phyloP scores from a whole-genome alignment of 2,888 invertebrate species.

The Acronicta aceris region DNA sequence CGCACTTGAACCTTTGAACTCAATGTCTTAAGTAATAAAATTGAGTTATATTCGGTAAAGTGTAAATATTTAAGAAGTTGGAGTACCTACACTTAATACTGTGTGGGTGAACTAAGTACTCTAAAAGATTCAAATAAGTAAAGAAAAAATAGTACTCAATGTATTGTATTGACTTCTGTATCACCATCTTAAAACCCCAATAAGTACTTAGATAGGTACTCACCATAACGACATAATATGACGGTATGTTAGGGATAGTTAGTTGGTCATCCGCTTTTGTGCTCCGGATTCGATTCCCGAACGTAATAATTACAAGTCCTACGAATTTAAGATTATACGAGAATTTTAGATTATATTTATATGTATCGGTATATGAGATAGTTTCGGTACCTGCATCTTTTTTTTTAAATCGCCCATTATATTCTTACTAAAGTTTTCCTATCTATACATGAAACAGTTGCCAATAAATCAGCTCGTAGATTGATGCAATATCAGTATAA shows the following conservation, averaged over 20 bases:
- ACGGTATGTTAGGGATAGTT: no score
- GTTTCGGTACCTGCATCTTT: no score
- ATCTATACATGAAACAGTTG: constrained; percentile 1
- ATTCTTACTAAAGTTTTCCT: no score
- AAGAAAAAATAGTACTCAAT: constrained; percentile 17
- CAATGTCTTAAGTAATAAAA: constrained; percentile 22
- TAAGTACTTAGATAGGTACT: not conserved
- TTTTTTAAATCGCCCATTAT: no score
- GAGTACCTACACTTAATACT: constrained; percentile 30
- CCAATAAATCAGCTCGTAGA: constrained; percentile 17
- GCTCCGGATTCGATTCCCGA: no score
- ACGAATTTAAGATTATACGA: no score
- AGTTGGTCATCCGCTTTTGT: no score
- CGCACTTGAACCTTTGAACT: constrained; percentile 29
- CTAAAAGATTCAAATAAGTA: constrained; percentile 4
- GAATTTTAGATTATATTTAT: no score
- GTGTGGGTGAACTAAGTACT: constrained; percentile 21
- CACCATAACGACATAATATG: no score
- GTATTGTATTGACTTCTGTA: constrained; percentile 4
- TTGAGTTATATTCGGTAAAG: constrained; percentile 16
- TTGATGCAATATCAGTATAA: constrained; percentile 20
- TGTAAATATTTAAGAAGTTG: constrained; percentile 33
- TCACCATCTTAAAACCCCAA: not conserved
- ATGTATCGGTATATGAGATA: no score
- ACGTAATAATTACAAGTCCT: no score